These are phyloP conservation scores for Pseudomyrmex gracilis DNA, from an alignment of 1,140 invertebrate genomes.

Conservation along the genomic window DNA sequence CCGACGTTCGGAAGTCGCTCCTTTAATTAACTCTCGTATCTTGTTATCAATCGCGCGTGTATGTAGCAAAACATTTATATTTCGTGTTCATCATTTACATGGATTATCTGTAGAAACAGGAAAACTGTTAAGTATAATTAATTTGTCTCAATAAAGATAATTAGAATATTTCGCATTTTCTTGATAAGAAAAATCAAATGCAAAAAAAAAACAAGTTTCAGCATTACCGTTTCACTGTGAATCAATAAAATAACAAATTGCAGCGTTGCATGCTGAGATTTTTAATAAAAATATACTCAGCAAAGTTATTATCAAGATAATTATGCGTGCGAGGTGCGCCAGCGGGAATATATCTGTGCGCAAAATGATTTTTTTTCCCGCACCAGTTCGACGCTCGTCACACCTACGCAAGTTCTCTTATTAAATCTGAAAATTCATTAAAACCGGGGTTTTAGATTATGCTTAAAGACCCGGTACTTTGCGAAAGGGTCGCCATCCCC, in stretches of 20 bases:
- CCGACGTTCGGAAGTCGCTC: conserved; percentile 44
- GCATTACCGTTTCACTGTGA: not conserved
- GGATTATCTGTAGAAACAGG: not conserved
- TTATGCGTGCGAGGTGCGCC: not conserved
- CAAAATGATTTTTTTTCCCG: conserved; percentile 17
- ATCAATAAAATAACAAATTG: conserved; percentile 1
- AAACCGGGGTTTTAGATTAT: conserved; percentile 52
- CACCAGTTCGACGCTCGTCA: not conserved
- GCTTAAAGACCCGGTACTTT: conserved; percentile 43
- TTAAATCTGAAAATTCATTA: conserved; percentile 59
- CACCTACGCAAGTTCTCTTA: conserved; percentile 15
- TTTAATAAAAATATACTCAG: not conserved
- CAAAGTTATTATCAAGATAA: conserved; percentile 2
- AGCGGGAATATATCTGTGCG: not conserved
- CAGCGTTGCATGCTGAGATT: not conserved
- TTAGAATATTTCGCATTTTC: not conserved
- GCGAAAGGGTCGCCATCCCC: not conserved
- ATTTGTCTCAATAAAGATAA: not conserved
- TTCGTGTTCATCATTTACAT: not conserved
- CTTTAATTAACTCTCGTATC: conserved; percentile 72
- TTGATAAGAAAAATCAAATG: not conserved
- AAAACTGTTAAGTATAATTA: not conserved
- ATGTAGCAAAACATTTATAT: not conserved
- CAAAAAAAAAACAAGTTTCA: conserved; percentile 2
- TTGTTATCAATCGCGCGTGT: conserved; percentile 57